Base-by-base conservation (phyloP, 2,113 vertebrate species). In the Varanus salvator region DNA sequence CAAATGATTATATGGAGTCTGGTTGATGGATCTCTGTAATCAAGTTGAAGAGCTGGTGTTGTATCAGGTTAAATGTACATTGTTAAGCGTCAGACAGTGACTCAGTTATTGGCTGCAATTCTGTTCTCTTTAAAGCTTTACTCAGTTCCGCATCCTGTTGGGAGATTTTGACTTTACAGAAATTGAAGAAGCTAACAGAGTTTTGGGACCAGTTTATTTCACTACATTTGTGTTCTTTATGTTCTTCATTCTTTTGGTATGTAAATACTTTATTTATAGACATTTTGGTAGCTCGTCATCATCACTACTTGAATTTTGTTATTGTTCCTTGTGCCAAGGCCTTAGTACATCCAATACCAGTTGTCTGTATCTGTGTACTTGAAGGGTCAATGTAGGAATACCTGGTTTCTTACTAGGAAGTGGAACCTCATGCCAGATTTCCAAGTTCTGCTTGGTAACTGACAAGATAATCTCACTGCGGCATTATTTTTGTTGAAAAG, bases 181-280 rank as follows among this genome's bases (percentile, higher is more conserved):
- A 97, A 97, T 99, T 75, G 98, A 99, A 95, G 98, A 99, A 95
- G 98, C 98, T 5, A 98, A 99, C 94, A 98, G 98, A 60, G 94
- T 99, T 93, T 97, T 99, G 90, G 99, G 99, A 89, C 98, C 98
- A 0, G 95, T 99, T 96, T 99, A 99, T 97, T 99, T 99, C 92
- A 98, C 97, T 89, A 98, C 99, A 75, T 99, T 99, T 96, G 98
- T 99, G 92, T 98, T 99, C 97, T 99, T 99, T 97, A 99, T 99
- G 96, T 99, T 99, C 98, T 99, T 99, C 96, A 99, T 99, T 94
- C 98, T 99, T 93, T 97, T 99, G 98, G 99, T 99, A 97, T 96
- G 97, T 98, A 96, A 15, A 0, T 27, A 64, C 95, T 54, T 95
- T 90, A 90, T 94, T 95, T 90, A 80, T 94, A 38, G 68, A 25